Conservation (phyloP, 1,140 invertebrate species). For the Euura lappo region DNA sequence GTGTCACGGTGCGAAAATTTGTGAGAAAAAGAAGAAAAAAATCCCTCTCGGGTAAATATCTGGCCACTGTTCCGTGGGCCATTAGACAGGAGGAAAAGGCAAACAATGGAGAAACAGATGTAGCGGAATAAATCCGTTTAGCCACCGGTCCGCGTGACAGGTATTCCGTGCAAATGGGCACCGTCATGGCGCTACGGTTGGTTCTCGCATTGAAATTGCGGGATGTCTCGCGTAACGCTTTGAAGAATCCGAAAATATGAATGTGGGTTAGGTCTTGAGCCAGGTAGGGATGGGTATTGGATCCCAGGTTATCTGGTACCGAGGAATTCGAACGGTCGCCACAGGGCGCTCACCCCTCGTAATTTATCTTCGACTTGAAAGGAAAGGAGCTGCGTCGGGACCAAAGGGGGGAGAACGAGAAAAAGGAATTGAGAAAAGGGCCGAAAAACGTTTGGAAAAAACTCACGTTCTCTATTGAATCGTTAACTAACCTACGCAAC, state of each 20-base stretch:
- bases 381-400: neutral
- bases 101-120: neutral
- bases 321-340: neutral
- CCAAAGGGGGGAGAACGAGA: neutral
- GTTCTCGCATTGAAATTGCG: neutral
- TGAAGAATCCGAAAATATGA: constrained; percentile 2
- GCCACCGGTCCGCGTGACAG: neutral
- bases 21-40: too few species aligned
- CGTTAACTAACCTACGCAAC: constrained; percentile 5
- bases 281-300: neutral
- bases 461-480: neutral
- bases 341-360: constrained; percentile 2
- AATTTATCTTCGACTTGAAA: constrained; percentile 7
- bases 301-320: neutral
- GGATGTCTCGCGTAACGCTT: neutral
- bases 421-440: neutral
- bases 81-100: too few species aligned
- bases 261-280: constrained; percentile 1
- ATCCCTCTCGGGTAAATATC: too few species aligned
- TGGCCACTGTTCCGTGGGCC: too few species aligned
- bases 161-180: neutral
- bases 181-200: neutral
- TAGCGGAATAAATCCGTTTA: neutral
- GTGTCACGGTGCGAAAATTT: too few species aligned
- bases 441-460: neutral